phyloP scores from a whole-genome alignment of 2,888 invertebrate species.

The Nycteola revayana region DNA sequence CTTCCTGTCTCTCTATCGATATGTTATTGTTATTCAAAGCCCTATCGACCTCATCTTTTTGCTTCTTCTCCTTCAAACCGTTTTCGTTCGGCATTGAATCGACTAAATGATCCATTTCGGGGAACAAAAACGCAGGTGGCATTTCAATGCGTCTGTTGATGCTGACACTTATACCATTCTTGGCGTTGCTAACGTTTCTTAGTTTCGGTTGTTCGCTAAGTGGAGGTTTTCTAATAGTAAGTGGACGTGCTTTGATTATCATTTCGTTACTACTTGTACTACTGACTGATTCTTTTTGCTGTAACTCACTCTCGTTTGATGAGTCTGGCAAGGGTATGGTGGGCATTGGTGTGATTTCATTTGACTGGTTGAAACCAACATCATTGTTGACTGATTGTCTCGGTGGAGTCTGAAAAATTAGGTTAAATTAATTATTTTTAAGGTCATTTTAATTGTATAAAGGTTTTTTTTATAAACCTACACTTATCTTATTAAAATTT shows the following conservation, averaged over 20 bases:
- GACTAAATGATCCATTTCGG: constrained; percentile 86
- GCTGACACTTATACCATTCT: constrained; percentile 84
- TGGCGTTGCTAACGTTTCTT: constrained; percentile 80
- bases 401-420: constrained; percentile 76
- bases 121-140: constrained; percentile 91
- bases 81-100: constrained; percentile 69
- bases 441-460: no score
- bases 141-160: constrained; percentile 90
- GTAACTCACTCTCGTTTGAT: constrained; percentile 56
- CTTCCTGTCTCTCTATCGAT: constrained; percentile 47
- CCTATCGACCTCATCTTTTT: constrained; percentile 72
- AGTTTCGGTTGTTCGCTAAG: constrained; percentile 90
- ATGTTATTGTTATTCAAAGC: constrained; percentile 58
- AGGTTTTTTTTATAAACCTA: no score
- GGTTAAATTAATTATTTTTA: no score
- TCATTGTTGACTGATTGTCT: constrained; percentile 75
- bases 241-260: constrained; percentile 89
- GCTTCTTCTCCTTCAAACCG: constrained; percentile 61
- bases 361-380: constrained; percentile 50
- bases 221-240: constrained; percentile 92
- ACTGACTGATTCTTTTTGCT: constrained; percentile 72
- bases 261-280: constrained; percentile 62
- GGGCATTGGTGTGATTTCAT: constrained; percentile 52
- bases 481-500: no score
- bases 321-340: constrained; percentile 60